Conservation (phyloP, 2,113 vertebrate genomes). For the Pavo muticus region DNA sequence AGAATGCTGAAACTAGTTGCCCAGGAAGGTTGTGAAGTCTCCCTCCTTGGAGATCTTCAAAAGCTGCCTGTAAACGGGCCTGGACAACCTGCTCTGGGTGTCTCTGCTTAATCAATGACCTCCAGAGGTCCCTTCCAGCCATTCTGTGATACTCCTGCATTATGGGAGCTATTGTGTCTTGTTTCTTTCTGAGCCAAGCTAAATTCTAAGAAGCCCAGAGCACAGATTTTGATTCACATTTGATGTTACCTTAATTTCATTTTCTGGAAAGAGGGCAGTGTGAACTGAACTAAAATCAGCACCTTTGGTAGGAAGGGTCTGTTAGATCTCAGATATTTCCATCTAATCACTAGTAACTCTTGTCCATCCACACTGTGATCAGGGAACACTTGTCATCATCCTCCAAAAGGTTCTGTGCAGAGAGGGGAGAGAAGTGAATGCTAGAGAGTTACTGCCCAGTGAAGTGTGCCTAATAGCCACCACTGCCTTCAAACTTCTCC, state of each 20-base stretch:
- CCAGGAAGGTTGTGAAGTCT: neutral
- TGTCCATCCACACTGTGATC: neutral
- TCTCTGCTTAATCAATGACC: neutral
- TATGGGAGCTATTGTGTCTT: neutral
- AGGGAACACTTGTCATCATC: neutral
- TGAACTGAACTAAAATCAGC: neutral
- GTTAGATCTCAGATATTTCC: neutral
- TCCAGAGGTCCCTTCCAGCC: neutral
- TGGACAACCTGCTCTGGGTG: neutral
- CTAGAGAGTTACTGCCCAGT: neutral
- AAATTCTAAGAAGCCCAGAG: neutral
- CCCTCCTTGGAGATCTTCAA: neutral
- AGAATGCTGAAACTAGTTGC: neutral
- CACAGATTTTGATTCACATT: neutral
- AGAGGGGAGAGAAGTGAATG: neutral
- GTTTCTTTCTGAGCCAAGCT: neutral
- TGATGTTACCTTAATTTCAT: constrained; percentile 5
- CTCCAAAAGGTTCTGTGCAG: neutral
- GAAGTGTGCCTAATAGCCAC: neutral
- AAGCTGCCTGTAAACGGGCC: neutral
- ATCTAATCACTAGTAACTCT: neutral
- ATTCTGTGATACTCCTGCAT: neutral
- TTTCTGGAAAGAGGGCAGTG: neutral
- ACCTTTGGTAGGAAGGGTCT: neutral
- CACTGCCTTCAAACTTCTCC: neutral